These are phyloP conservation scores for Falcunculus frontatus DNA, from an alignment of 2,113 vertebrate species.

Conservation along the genomic window DNA sequence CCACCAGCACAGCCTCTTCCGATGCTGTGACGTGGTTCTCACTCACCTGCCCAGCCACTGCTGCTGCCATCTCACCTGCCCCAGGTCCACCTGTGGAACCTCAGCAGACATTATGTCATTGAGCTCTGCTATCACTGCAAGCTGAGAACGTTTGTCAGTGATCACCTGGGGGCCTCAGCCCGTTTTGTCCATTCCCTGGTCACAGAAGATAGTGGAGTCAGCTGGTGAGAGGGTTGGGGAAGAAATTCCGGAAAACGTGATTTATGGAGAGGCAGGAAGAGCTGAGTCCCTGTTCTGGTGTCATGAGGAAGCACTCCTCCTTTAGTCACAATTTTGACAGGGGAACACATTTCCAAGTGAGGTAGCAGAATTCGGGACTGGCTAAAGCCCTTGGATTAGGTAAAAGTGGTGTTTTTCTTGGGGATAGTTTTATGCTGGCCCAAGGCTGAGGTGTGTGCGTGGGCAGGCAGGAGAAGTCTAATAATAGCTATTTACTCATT, in stretches of 20 bases:
- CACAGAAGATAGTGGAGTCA: neutral
- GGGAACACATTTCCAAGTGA: neutral
- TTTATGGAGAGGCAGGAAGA: neutral
- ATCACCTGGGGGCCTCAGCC: neutral
- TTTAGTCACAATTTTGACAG: neutral
- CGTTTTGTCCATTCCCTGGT: neutral
- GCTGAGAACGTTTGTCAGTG: neutral
- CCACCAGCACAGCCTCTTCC: neutral
- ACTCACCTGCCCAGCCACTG: neutral
- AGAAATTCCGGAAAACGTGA: neutral
- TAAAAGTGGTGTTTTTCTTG: neutral
- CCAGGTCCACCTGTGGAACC: fast-evolving
- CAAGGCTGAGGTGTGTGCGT: neutral
- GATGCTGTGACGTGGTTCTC: neutral
- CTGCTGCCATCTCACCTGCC: neutral
- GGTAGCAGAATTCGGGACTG: neutral
- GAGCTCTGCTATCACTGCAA: neutral
- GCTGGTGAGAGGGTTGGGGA: neutral
- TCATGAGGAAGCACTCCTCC: neutral
- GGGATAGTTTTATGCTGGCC: neutral
- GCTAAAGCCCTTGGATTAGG: neutral
- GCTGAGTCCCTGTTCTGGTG: neutral
- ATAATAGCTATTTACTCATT: conserved; percentile 48
- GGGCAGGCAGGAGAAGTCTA: conserved; percentile 13
- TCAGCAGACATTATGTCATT: neutral